These are phyloP conservation scores for Penaeus japonicus DNA, from an alignment of 1,140 invertebrate genomes.

Conservation along the genomic window DNA sequence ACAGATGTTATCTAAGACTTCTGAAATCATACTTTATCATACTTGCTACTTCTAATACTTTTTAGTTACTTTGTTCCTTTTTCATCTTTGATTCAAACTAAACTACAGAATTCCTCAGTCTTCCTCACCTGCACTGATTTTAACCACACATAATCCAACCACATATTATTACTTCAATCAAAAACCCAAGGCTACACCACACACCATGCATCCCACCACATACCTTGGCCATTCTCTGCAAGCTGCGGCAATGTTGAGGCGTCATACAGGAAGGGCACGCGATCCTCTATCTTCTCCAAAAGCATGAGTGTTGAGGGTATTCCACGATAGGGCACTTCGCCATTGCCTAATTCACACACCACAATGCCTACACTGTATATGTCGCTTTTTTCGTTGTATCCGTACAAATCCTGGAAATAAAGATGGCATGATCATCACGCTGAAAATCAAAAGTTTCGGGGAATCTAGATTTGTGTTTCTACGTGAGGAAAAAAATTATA, in stretches of 20 bases:
- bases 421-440: no score
- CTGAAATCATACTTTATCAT: no score
- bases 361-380: constrained; percentile 89
- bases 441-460: no score
- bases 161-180: not conserved
- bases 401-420: constrained; percentile 76
- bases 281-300: constrained; percentile 78
- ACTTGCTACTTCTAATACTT: no score
- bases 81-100: not conserved
- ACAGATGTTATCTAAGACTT: no score
- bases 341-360: constrained; percentile 89
- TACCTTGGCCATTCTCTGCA: constrained; percentile 44
- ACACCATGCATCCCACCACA: not conserved
- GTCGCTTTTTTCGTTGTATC: constrained; percentile 89
- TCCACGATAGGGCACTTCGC: constrained; percentile 83
- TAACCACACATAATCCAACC: not conserved
- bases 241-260: constrained; percentile 34
- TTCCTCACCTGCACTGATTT: no score
- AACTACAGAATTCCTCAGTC: no score
- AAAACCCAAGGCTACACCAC: not conserved
- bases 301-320: constrained; percentile 86
- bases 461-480: no score
- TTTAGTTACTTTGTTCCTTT: no score
- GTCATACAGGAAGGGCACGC: constrained; percentile 54
- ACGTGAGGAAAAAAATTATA: no score